Percentiles rank a stretch among this genome's conserved stretches.
These are phyloP conservation scores for Aphelocoma coerulescens DNA, from an alignment of 2,113 vertebrate species.

Conservation along the genomic window DNA sequence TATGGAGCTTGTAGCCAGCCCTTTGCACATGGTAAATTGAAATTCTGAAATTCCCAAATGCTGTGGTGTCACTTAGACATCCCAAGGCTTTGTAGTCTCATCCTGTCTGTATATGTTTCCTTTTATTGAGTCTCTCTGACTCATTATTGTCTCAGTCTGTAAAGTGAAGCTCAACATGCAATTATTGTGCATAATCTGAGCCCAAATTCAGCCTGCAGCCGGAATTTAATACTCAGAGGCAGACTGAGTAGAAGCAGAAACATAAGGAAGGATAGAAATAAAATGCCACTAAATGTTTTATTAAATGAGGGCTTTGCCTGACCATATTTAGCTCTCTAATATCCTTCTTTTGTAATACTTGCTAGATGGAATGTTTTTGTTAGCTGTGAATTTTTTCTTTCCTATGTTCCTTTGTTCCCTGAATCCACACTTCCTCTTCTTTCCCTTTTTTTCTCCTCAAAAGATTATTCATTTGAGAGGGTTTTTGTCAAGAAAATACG, in stretches of 20 bases:
- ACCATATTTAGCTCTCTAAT: constrained; percentile 13
- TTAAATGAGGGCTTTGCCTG: constrained; percentile 32
- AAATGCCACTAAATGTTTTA: constrained; percentile 57
- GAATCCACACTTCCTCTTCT: not conserved
- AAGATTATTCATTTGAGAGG: not conserved
- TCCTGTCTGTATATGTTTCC: not conserved
- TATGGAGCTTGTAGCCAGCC: not conserved
- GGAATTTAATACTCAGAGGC: constrained; percentile 55
- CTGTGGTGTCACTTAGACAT: not conserved
- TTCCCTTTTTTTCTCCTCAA: not conserved
- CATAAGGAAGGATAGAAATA: constrained; percentile 35
- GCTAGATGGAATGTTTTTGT: not conserved
- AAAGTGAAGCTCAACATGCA: constrained; percentile 61
- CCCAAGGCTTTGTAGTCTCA: not conserved
- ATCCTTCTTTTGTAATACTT: constrained; percentile 21
- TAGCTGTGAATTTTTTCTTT: not conserved
- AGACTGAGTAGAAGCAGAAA: constrained; percentile 49
- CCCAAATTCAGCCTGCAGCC: constrained; percentile 26
- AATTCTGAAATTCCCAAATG: not conserved
- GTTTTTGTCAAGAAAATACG: not conserved
- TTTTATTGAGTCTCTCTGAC: constrained; percentile 49
- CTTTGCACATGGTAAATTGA: not conserved
- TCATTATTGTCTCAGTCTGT: constrained; percentile 65
- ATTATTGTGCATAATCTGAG: constrained; percentile 43
- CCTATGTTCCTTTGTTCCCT: not conserved